Evolutionary conservation across 2,113 vertebrate genomes (phyloP), one percentile per base, ranked within the genome.

Genomic region (Ginglymostoma cirratum): DNA sequence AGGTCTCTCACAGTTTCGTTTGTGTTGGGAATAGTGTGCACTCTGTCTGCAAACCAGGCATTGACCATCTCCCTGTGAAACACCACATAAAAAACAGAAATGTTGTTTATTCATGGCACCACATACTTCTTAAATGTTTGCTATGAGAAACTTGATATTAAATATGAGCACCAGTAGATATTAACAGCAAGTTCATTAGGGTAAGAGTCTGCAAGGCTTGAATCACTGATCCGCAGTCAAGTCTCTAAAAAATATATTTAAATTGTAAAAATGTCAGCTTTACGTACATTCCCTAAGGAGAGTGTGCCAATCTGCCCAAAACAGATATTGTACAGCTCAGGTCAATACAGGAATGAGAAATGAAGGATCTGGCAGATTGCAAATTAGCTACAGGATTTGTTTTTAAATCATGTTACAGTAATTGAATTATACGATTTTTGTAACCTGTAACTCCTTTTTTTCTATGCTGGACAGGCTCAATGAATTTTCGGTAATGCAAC

Each of bases 41-140:
- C 98, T 96, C 98, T 98, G 97, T 99, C 99, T 97, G 99, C 98
- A 96, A 99, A 99, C 99, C 99, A 99, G 96, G 98, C 98, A 96
- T 99, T 99, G 98, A 99, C 99, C 99, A 99, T 99, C 97, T 99
- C 99, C 98, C 99, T 99, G 97, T 95, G 94, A 97, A 96, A 96
- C 3, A 86, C 30, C 14, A 0, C 14, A 72, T 76, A 45, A 38
- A 96, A 96, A 86, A 38, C 34, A 15, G 48, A 48, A 96, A 38
- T 96, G 52, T 12, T 67, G 52, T 27, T 61, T 96, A 85, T 19
- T 83, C 45, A 38, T 80, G n/a, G 10, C 21, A 70, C 38, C 5
- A 17, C 8, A 42, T 6, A 48, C 14, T 72, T 14, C 69, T 72
- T 67, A 48, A 52, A 48, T 24, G 34, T 45, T 30, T 94, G 93